phyloP scores from a whole-genome alignment of 1,140 invertebrate species.

The Achatina immaculata region DNA sequence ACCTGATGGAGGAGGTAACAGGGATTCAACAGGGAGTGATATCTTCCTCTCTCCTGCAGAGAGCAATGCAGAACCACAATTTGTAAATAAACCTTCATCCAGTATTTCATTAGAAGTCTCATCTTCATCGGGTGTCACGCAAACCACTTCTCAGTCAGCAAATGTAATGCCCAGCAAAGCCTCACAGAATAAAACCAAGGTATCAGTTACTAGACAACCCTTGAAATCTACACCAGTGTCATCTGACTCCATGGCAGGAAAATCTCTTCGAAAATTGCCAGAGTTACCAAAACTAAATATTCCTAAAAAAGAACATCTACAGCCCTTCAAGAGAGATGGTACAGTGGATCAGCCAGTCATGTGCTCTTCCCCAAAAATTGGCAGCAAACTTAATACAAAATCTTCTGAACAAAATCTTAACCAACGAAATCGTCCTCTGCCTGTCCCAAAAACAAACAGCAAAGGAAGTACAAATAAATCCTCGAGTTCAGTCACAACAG shows the following conservation, averaged over 20 bases:
- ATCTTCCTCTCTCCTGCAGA: constrained; percentile 31
- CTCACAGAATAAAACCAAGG: neutral
- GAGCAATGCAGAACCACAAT: neutral
- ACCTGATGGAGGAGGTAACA: neutral
- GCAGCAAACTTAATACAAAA: neutral
- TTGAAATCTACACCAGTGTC: neutral
- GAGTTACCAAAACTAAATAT: constrained; percentile 41
- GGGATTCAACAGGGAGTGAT: constrained; percentile 28
- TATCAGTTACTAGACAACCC: neutral
- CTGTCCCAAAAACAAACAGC: neutral
- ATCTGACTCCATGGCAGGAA: neutral
- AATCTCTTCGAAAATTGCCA: constrained; percentile 33
- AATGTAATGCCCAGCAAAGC: neutral
- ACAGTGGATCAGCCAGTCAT: constrained; percentile 16
- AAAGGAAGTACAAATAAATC: neutral
- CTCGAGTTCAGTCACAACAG: neutral
- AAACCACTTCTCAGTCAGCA: neutral
- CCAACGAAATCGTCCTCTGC: neutral
- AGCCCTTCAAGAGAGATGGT: neutral
- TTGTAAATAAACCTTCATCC: neutral
- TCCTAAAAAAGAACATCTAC: neutral
- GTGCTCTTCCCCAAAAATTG: constrained; percentile 31
- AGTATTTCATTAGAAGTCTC: neutral
- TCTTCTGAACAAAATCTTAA: neutral
- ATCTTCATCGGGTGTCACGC: neutral